phyloP scores from a whole-genome alignment of 2,888 invertebrate species.

The Melieria omissa region DNA sequence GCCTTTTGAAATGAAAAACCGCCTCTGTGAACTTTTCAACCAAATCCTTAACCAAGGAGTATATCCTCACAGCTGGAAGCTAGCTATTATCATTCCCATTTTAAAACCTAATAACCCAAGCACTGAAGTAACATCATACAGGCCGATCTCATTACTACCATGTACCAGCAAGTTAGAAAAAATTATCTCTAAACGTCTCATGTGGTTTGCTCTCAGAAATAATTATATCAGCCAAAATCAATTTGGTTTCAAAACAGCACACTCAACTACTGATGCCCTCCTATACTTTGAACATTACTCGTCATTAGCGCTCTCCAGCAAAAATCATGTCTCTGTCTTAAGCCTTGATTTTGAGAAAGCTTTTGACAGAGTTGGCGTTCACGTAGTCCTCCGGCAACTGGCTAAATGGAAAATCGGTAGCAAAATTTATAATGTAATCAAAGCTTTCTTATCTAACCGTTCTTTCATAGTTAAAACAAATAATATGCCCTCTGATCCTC shows the following conservation, averaged over 20 bases:
- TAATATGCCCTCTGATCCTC: not conserved
- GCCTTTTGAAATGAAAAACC: too few relatives aligned
- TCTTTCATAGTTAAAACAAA: conserved; percentile 2
- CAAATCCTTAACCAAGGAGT: too few relatives aligned
- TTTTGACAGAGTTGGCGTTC: not conserved
- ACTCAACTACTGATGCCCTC: conserved; percentile 14
- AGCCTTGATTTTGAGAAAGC: not conserved
- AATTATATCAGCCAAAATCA: conserved; percentile 17
- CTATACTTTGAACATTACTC: conserved; percentile 14
- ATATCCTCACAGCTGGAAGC: too few relatives aligned
- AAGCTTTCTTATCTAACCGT: conserved; percentile 8
- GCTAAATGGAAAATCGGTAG: conserved; percentile 14
- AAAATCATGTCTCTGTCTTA: conserved; percentile 20
- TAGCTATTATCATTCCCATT: too few relatives aligned
- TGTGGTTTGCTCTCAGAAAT: conserved; percentile 49
- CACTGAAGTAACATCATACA: too few relatives aligned
- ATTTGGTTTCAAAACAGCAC: conserved; percentile 19
- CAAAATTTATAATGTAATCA: conserved; percentile 13
- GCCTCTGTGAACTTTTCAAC: too few relatives aligned
- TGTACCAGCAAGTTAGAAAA: not conserved
- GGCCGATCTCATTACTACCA: too few relatives aligned
- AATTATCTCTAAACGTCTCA: not conserved
- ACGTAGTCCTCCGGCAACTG: conserved; percentile 5
- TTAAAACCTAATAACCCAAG: too few relatives aligned
- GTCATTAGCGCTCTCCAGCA: conserved; percentile 6